These are phyloP conservation scores for Himalopsyche anomala DNA, from an alignment of 2,888 invertebrate species.

Conservation along the genomic window DNA sequence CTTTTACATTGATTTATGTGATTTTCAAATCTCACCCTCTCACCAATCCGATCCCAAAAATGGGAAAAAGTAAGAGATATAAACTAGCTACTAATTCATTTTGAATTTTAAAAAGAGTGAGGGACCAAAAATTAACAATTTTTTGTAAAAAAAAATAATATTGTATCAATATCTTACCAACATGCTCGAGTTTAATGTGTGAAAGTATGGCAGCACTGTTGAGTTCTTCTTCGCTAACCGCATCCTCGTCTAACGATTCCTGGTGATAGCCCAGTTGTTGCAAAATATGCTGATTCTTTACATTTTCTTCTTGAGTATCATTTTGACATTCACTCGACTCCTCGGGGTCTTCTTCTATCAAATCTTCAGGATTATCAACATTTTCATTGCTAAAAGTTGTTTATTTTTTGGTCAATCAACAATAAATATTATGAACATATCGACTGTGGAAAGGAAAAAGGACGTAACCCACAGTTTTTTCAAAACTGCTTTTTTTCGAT, in stretches of 20 bases:
- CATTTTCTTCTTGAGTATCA: not conserved
- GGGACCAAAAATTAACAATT: too few species aligned
- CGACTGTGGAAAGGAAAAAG: too few species aligned
- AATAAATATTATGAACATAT: too few species aligned
- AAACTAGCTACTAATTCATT: too few species aligned
- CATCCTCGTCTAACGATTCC: not conserved
- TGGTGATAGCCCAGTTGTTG: not conserved
- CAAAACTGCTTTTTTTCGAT: too few species aligned
- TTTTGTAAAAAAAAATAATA: too few species aligned
- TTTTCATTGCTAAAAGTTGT: not conserved
- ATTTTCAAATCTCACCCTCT: too few species aligned
- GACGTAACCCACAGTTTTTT: too few species aligned
- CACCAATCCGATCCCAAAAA: too few species aligned
- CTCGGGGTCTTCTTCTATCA: not conserved
- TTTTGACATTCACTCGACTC: not conserved
- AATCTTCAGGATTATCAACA: not conserved
- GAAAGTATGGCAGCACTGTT: not conserved
- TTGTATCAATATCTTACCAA: not conserved
- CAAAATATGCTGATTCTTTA: not conserved
- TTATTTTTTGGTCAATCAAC: not conserved
- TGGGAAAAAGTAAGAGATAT: too few species aligned
- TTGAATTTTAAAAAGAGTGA: too few species aligned
- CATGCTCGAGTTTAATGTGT: not conserved
- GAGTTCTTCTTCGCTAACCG: not conserved
- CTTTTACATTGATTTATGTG: too few species aligned